Evolutionary conservation across 2,888 invertebrate genomes (phyloP).

Genomic region (Leptothorax acervorum): DNA sequence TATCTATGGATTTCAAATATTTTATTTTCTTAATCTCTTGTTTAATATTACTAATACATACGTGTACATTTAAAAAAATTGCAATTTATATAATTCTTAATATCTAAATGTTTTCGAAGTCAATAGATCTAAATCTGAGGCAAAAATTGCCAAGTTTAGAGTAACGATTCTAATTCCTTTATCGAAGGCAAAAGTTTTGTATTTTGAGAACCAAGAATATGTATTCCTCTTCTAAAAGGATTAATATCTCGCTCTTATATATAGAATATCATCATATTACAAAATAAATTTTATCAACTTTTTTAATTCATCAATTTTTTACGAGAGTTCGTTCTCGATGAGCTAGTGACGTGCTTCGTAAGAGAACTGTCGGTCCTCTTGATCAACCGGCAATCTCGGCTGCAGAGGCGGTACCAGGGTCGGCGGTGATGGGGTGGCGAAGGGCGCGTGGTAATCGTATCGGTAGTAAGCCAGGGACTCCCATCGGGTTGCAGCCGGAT

Average conservation of each 20-base stretch:
- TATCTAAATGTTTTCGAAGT: not conserved
- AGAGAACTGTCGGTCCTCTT: conserved; percentile 70
- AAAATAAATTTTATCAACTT: not conserved
- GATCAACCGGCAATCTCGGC: conserved; percentile 68
- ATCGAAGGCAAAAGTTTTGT: not conserved
- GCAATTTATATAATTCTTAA: not conserved
- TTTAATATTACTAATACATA: not conserved
- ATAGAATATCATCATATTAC: not conserved
- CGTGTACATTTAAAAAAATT: not conserved
- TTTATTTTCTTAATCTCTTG: not conserved
- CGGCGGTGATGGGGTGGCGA: conserved; percentile 75
- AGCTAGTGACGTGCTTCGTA: conserved; percentile 70
- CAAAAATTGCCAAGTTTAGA: not conserved
- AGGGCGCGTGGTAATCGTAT: conserved; percentile 82
- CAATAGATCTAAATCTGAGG: not conserved
- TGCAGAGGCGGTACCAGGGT: conserved; percentile 69
- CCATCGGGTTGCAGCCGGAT: conserved; percentile 78
- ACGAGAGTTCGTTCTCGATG: not conserved
- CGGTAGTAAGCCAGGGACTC: conserved; percentile 83
- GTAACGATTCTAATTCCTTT: not conserved
- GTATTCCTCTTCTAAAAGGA: not conserved
- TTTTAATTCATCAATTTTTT: not conserved
- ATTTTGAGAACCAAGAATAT: not conserved
- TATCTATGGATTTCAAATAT: not conserved
- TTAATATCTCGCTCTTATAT: not conserved